Base-by-base conservation (phyloP, 2,797 vertebrate genomes). In the Champsocephalus esox region DNA sequence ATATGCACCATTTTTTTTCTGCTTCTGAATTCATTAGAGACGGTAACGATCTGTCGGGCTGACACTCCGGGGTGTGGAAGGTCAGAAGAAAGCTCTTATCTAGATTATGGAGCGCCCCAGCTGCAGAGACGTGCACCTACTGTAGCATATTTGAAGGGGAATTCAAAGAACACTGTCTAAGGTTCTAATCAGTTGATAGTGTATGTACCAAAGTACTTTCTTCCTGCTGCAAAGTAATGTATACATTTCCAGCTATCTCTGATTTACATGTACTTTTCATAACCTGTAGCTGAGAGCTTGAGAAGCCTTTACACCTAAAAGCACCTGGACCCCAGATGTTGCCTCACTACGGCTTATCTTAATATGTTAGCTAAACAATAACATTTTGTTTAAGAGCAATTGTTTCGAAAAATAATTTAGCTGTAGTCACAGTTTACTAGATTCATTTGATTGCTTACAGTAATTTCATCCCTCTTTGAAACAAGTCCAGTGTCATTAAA, bases 21-120 rank as follows among this genome's bases (percentile, higher is more conserved):
- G 21, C 77, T 75, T 63, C 72, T 76, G 83, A 88, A 90, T 88
- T 93, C 86, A 93, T 92, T 93, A 91, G 68, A 38, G 75, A 73
- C 60, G 73, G 66, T 88, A 88, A 91, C 75, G 77, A 92, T 89
- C 84, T 81, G 73, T 80, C 58, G 79, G 46, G 61, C 51, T 88
- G 87, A 87, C 86, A 77, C 82, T 68, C 75, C 43, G 43, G 60
- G 81, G 65, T 64, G 66, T 46, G 34, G 78, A 87, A 90, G 89
- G 91, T 93, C 89, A 88, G 61, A 50, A n/a, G 38, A 58, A 82
- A 52, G 55, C 79, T 89, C 75, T 80, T 84, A 82, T 89, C 77
- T 70, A 74, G 71, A 86, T 87, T 84, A 76, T 38, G 57, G 60
- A 56, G 71, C 73, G 67, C 69, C 72, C 75, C 62, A 38, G 69